Base-by-base conservation (phyloP, 2,888 invertebrate species). In the Fragum fragum region DNA sequence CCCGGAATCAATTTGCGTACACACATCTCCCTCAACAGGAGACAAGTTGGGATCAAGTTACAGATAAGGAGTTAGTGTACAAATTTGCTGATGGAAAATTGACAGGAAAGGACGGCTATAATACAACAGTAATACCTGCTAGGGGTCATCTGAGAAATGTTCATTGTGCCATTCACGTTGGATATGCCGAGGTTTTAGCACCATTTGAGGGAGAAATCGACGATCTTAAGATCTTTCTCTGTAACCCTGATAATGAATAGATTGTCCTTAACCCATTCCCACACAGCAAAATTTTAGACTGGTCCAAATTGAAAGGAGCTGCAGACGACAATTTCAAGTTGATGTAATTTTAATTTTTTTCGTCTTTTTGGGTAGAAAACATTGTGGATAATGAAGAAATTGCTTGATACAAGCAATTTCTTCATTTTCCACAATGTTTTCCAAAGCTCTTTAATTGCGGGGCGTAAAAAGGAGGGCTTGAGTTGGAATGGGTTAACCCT, bases 101-200 rank as follows among this genome's bases (percentile, higher is more conserved):
- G 6, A 55, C 28, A 0, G 85, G 80, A 21, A 80, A 32, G 29
- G 77, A 82, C 53, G 78, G 82, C 6, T n/a, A 70, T 86, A 28
- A 11, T 16, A 26, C 16, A 2, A 68, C 53, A 11, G 39, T 42
- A 1, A 28, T 42, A 3, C 7, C 23, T 23, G 82, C 72, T 16
- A 55, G 72, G 7, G 85, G 85, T 21, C 71, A 55, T 39, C 73
- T 91, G n/a, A 78, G 82, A 28, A 76, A 85, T 23, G 87, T 87
- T 32, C 81, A 87, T 28, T 91, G 91, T 68, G 90, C 90, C 7
- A 59, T 91, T 9, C 90, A 91, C 71, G 88, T 91, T 26, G 91
- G 91, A n/a, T 80, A 89, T 66, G 90, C 89, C 14, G 87, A 87
- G 26, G 81, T 86, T 11, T 86, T 90, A 32, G 53, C 79, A 11